These are phyloP conservation scores for Amblyraja radiata DNA, from an alignment of 2,797 vertebrate genomes.

Conservation along the genomic window DNA sequence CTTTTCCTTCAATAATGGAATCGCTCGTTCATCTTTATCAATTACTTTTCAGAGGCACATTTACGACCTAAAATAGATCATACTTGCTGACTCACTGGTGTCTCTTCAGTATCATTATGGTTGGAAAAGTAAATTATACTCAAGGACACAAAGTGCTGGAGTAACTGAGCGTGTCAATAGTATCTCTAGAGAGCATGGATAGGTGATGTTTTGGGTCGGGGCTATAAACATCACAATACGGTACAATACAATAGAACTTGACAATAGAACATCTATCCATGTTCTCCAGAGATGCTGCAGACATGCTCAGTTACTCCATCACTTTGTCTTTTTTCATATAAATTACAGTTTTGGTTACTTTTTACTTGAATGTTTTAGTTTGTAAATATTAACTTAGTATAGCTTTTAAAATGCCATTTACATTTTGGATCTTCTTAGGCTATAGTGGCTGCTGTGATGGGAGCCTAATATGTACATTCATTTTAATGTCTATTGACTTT, in stretches of 20 bases:
- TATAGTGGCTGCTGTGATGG: neutral
- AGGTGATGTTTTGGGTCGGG: no score
- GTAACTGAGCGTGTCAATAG: no score
- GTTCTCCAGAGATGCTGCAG: no score
- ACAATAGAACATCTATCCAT: no score
- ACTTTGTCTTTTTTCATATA: no score
- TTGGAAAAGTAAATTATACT: neutral
- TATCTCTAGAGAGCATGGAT: no score
- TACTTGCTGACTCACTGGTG: neutral
- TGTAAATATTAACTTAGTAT: neutral
- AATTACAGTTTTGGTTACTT: no score
- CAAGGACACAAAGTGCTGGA: no score
- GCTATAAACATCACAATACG: no score
- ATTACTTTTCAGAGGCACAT: neutral
- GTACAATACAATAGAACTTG: no score
- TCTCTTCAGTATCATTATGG: neutral
- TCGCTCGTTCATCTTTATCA: neutral
- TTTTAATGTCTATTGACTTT: neutral
- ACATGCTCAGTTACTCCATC: no score
- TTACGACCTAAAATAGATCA: neutral
- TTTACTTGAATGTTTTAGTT: neutral
- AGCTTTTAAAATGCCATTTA: neutral
- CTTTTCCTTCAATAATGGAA: neutral
- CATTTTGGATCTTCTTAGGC: neutral
- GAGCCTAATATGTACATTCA: neutral